A percentile compares a stretch with the other conserved stretches of the same genome.
Evolutionary conservation across 1,140 invertebrate species (phyloP).

Genomic region (Pteromalus puparum): DNA sequence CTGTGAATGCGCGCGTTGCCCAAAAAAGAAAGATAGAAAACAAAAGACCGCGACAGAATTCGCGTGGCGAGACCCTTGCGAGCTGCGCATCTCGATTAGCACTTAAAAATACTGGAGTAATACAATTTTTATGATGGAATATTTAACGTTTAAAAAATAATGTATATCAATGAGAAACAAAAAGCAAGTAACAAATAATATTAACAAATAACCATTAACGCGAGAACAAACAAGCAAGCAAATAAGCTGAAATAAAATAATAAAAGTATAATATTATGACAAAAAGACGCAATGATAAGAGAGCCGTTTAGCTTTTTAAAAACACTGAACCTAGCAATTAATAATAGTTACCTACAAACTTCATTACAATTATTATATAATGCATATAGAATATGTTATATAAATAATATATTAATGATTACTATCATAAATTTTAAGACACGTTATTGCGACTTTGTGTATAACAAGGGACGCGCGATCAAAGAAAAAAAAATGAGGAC

Average conservation of each 20-base stretch:
- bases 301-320: constrained; percentile 55
- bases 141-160: constrained; percentile 30
- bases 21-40: not conserved
- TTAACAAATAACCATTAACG: not conserved
- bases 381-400: constrained; percentile 62
- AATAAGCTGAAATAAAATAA: constrained; percentile 11
- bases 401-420: constrained; percentile 57
- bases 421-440: constrained; percentile 68
- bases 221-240: not conserved
- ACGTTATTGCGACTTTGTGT: constrained; percentile 68
- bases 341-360: constrained; percentile 61
- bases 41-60: not conserved
- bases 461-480: constrained; percentile 45
- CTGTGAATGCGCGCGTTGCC: not conserved
- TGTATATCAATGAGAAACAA: not conserved
- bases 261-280: not conserved
- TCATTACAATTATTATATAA: constrained; percentile 63
- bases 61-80: not conserved
- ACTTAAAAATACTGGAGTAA: not conserved
- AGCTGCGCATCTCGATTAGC: not conserved
- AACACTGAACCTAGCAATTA: constrained; percentile 54
- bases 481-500: constrained; percentile 36
- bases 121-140: constrained; percentile 37
- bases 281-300: not conserved
- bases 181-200: constrained; percentile 8